Conservation (phyloP, 2,888 invertebrate species). For the Diarsia mendica region DNA sequence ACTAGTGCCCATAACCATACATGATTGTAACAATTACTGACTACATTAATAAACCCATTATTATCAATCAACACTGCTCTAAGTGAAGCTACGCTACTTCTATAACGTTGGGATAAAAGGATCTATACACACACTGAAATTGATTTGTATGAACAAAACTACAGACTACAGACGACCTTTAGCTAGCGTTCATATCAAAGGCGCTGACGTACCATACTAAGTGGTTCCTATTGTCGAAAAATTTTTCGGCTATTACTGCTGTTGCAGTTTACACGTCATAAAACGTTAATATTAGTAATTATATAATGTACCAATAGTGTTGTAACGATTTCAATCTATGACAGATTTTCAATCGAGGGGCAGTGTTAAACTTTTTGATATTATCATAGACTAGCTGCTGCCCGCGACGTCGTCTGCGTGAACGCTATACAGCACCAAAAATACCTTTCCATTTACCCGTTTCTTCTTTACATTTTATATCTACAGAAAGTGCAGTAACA, state of each 20-base stretch:
- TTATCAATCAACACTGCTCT: background rate
- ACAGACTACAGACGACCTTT: background rate
- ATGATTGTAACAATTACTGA: background rate
- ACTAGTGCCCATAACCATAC: background rate
- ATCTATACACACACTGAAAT: conserved; percentile 1
- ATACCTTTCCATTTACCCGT: too few species aligned
- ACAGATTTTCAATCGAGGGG: too few species aligned
- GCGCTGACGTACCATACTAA: background rate
- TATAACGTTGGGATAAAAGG: background rate
- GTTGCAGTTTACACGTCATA: background rate
- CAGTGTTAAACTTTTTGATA: too few species aligned
- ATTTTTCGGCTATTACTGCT: background rate
- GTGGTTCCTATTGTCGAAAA: background rate
- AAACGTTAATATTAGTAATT: too few species aligned
- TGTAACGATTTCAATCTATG: too few species aligned
- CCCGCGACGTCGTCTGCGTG: too few species aligned
- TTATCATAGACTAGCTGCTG: too few species aligned
- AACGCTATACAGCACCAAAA: too few species aligned
- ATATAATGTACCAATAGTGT: too few species aligned
- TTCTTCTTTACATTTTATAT: too few species aligned
- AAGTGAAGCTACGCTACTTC: background rate
- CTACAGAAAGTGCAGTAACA: too few species aligned
- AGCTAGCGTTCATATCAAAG: background rate
- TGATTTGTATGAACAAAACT: conserved; percentile 13
- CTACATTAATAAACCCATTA: background rate